Conservation (phyloP, 2,113 vertebrate genomes). For the Dermatemys mawii region DNA sequence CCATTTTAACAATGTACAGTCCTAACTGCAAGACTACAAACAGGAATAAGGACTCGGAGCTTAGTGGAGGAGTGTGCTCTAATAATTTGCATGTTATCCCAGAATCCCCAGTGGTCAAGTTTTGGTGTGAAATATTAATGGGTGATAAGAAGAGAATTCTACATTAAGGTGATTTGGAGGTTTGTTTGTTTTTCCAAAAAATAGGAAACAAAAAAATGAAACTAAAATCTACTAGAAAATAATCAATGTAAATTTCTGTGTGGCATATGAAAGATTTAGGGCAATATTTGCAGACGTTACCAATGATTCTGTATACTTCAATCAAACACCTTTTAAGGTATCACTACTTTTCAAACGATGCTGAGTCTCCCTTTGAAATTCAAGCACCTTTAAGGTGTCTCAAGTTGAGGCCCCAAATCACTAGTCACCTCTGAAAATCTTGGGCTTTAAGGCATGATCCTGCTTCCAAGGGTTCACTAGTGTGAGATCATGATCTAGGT, state of each 20-base stretch:
- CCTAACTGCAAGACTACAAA: neutral
- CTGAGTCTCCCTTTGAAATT: neutral
- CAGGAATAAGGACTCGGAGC: neutral
- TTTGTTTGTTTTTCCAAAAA: neutral
- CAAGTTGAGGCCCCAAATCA: neutral
- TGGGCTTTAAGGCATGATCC: too few relatives aligned
- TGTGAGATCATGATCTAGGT: neutral
- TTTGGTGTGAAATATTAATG: neutral
- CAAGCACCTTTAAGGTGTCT: neutral
- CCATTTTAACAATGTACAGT: neutral
- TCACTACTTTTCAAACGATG: neutral
- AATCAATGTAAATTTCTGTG: neutral
- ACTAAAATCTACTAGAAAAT: neutral
- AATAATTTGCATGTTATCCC: neutral
- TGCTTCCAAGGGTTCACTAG: neutral
- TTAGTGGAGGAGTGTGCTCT: neutral
- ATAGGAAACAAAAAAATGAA: neutral
- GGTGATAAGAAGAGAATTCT: neutral
- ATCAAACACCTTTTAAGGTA: neutral
- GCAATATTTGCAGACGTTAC: neutral
- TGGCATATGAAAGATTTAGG: neutral
- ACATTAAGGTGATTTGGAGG: neutral
- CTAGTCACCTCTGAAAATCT: neutral
- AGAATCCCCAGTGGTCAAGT: neutral
- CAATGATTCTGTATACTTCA: neutral